Evolutionary conservation across 2,888 invertebrate species (phyloP), one percentile per base, ranked within the genome.

Genomic region (Psylliodes chrysocephalus): DNA sequence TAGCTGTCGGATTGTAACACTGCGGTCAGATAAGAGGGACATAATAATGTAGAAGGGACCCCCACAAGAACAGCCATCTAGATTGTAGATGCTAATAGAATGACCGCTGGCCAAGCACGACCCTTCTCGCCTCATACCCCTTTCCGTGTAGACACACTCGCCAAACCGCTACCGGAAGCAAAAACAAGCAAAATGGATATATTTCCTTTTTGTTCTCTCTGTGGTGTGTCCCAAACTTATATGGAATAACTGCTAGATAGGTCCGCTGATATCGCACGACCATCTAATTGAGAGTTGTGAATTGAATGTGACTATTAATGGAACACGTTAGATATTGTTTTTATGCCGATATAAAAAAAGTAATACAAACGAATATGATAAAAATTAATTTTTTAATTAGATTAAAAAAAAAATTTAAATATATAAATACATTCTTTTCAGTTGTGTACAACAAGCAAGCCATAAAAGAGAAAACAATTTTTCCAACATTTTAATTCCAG

Each of bases 61-160:
- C 73, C 76, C 73, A 76, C 82, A 81, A 82, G 81, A 81, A 81
- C 81, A 79, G 75, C 76, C 81, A 82, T 82, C 82, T 82, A 82
- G 82, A 82, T 82, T 82, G 78, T 80, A 80, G 82, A 82, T 82
- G 82, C 80, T 82, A 82, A 82, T 82, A 82, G 82, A 82, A 82
- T 82, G 82, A 81, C 82, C 82, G 77, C 77, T 79, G 79, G 77
- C 80, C 79, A 77, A 69, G 68, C 70, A 69, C 74, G 72, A 75
- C 75, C 74, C 76, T 75, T 75, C 71, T 49, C 28, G 14, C 12
- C 4, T 25, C 46, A 7, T 46, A 46, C 46, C 49, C 49, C 28
- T 25, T 67, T 65, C 66, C 71, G 61, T 68, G 72, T 65, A 72
- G 73, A 73, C 76, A 70, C 71, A 69, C 71, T 40, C 49, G 35